These are phyloP conservation scores for Unio pictorum DNA, from an alignment of 2,888 invertebrate species.

Conservation along the genomic window DNA sequence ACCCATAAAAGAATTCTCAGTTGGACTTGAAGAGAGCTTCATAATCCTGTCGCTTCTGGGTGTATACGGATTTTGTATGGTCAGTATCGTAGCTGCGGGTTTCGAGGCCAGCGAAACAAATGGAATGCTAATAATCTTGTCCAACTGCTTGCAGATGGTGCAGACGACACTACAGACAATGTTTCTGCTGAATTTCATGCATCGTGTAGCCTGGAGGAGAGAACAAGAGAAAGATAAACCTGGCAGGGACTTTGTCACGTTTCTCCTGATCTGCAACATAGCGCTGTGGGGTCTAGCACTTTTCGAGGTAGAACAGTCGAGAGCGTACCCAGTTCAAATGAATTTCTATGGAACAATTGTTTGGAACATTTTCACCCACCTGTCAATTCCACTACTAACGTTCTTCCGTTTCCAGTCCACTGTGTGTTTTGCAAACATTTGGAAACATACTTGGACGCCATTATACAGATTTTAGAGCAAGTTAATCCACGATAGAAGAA, in stretches of 20 bases:
- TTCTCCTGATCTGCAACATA: conserved; percentile 94
- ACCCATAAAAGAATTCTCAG: conserved; percentile 25
- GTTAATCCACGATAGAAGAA: too few relatives aligned
- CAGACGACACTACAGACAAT: conserved; percentile 95
- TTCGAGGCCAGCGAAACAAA: conserved; percentile 83
- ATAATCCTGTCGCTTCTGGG: conserved; percentile 93
- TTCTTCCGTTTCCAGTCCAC: conserved; percentile 96
- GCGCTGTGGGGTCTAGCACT: conserved; percentile 98
- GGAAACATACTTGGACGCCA: conserved; percentile 85
- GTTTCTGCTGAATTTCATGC: conserved; percentile 93
- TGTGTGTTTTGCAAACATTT: conserved; percentile 95
- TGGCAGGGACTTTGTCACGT: conserved; percentile 94
- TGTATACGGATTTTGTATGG: conserved; percentile 91
- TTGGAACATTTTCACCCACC: conserved; percentile 93
- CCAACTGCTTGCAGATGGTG: conserved; percentile 87
- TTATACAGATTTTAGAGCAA: too few relatives aligned
- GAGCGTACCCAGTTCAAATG: conserved; percentile 92
- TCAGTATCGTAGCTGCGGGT: conserved; percentile 94
- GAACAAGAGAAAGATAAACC: conserved; percentile 96
- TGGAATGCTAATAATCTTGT: conserved; percentile 89
- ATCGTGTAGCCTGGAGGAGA: conserved; percentile 89
- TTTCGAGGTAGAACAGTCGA: conserved; percentile 88
- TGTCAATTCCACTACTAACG: conserved; percentile 93
- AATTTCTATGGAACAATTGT: conserved; percentile 93
- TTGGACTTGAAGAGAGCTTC: conserved; percentile 72